Evolutionary conservation across 2,888 invertebrate genomes (phyloP).

Genomic region (Synanthedon myopaeformis): DNA sequence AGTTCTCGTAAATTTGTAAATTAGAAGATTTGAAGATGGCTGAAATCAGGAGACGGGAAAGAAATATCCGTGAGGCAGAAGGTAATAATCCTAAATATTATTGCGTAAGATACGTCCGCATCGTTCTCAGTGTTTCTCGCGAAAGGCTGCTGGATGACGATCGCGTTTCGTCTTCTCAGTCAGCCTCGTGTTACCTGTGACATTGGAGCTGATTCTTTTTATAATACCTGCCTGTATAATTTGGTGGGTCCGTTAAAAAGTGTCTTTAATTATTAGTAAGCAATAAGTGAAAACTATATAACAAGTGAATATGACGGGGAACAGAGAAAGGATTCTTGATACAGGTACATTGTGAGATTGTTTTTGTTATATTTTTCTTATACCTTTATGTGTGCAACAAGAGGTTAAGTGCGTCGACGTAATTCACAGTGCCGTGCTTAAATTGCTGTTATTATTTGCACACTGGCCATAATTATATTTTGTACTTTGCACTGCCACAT

Average conservation of each 20-base stretch:
- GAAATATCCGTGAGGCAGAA: constrained; percentile 63
- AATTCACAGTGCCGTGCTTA: neutral
- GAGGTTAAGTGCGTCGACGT: constrained; percentile 27
- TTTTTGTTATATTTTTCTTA: constrained; percentile 28
- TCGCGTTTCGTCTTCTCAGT: constrained; percentile 32
- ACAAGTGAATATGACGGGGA: constrained; percentile 47
- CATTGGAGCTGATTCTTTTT: constrained; percentile 69
- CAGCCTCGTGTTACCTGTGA: constrained; percentile 65
- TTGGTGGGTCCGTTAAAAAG: constrained; percentile 29
- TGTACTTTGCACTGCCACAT: neutral
- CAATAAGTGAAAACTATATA: neutral
- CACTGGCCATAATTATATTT: neutral
- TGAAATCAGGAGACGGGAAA: constrained; percentile 62
- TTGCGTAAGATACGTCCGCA: constrained; percentile 42
- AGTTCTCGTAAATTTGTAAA: constrained; percentile 38
- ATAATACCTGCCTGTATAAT: constrained; percentile 67
- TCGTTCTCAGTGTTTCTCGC: constrained; percentile 39
- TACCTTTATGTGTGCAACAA: constrained; percentile 8
- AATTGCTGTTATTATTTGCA: neutral
- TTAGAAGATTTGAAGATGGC: constrained; percentile 68
- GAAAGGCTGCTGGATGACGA: constrained; percentile 32
- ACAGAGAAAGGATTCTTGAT: constrained; percentile 46
- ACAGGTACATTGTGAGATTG: constrained; percentile 39
- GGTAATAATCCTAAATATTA: constrained; percentile 64
- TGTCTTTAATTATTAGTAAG: no score